Evolutionary conservation across 2,888 invertebrate species (phyloP), one percentile per base, ranked within the genome.

Genomic region (Caenorhabditis afra): DNA sequence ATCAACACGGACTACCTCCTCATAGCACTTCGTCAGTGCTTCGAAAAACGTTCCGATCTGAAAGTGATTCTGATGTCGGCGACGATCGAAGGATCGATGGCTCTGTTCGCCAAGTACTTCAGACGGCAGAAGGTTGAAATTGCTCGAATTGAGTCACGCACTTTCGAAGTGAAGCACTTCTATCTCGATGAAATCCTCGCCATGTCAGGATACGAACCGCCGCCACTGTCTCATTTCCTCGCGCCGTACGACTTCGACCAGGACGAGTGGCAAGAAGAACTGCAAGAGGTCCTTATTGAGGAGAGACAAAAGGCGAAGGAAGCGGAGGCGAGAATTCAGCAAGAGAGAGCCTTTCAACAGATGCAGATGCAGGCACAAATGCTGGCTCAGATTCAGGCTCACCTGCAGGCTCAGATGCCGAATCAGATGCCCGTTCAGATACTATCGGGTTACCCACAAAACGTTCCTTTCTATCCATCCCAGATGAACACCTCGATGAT

Each of bases 1-100:
- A 93, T 95, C 89, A 94, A 95, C 90, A 94, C 95, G 59, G 98
- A 98, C 91, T 97, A 97, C 91, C 92, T 97, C 50, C 92, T 98
- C 76, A 94, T 96, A 74, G 94, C 95, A 4, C 91, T 97, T 62
- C 79, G 83, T 18, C 82, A 88, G 52, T 89, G 89, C 8, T 57
- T 90, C 10, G 47, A 76, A 39, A 71, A 77, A 20, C 76, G 87
- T 11, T 49, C 57, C 7, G 82, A 90, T 74, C 67, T 89, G 50
- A 89, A 88, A 79, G 84, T 88, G 16, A 74, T 98, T 55, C 93
- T 98, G 52, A 97, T 98, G 97, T 97, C 97, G 3, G 97, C 97
- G 12, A 95, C 96, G 0, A 93, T 96, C 91, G 89, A 89, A 23
- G 89, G 87, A 37, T 95, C 97, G 90, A 93, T 94, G 52, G 92